Evolutionary conservation across 2,797 vertebrate genomes (phyloP).

Genomic region (Rhinatrema bivittatum): DNA sequence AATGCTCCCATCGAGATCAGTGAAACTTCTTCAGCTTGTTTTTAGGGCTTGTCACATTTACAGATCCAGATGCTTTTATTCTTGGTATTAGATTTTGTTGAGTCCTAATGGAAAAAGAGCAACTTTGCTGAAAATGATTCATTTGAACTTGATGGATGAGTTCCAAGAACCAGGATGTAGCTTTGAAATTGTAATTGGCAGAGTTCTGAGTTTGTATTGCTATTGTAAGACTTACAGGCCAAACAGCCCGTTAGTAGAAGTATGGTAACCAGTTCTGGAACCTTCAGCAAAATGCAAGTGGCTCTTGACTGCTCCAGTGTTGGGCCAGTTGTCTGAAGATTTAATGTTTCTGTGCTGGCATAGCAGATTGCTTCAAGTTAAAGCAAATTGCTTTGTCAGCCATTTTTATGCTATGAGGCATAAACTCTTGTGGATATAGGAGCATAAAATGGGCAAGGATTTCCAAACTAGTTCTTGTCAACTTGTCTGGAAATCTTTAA

Average conservation of each 20-base stretch:
- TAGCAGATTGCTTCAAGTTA: slow-evolving; percentile 38
- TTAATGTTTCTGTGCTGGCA: slow-evolving; percentile 30
- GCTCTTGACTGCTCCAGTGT: slow-evolving; percentile 33
- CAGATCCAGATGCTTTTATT: slow-evolving; percentile 28
- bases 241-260: slow-evolving; percentile 29
- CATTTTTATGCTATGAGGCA: slow-evolving; percentile 39
- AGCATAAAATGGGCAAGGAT: slow-evolving; percentile 38
- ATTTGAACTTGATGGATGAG: slow-evolving; percentile 26
- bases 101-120: not conserved
- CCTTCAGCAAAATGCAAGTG: slow-evolving; percentile 30
- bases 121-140: no score
- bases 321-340: slow-evolving; percentile 34
- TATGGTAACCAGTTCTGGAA: slow-evolving; percentile 42
- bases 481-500: slow-evolving; percentile 26
- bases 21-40: slow-evolving; percentile 43
- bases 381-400: slow-evolving; percentile 45
- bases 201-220: slow-evolving; percentile 33
- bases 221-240: slow-evolving; percentile 42
- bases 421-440: slow-evolving; percentile 39
- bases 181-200: slow-evolving; percentile 24
- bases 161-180: slow-evolving; percentile 50
- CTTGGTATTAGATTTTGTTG: slow-evolving; percentile 47
- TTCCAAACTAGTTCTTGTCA: slow-evolving; percentile 47
- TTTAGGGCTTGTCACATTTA: slow-evolving; percentile 42
- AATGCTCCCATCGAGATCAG: slow-evolving; percentile 35